These are phyloP conservation scores for Sander vitreus DNA, from an alignment of 2,113 vertebrate species.

Conservation along the genomic window DNA sequence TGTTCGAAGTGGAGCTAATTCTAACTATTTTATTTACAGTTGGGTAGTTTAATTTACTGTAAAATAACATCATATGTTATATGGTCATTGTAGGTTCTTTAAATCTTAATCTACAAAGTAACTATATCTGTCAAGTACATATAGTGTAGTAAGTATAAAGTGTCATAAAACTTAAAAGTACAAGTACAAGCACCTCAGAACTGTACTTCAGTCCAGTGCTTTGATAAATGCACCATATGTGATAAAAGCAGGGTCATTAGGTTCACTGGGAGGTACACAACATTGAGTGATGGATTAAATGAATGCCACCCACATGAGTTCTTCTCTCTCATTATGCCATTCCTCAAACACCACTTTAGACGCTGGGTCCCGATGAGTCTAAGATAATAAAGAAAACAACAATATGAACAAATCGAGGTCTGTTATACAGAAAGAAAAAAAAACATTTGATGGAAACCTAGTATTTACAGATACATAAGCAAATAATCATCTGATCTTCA, in stretches of 20 bases:
- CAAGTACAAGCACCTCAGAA: not conserved
- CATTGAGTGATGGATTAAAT: not conserved
- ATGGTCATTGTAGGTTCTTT: not conserved
- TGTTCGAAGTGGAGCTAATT: not conserved
- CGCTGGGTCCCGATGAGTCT: constrained; percentile 84
- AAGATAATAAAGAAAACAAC: constrained; percentile 5
- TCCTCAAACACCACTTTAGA: constrained; percentile 85
- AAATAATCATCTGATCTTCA: not conserved
- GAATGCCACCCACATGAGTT: constrained; percentile 81
- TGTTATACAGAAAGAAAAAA: not conserved
- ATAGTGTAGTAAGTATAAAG: not conserved
- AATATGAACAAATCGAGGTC: not conserved
- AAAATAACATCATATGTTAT: not conserved
- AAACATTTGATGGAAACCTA: not conserved
- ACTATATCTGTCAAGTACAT: not conserved
- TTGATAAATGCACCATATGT: not conserved
- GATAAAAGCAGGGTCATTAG: not conserved
- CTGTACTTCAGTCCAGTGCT: not conserved
- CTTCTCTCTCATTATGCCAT: constrained; percentile 89
- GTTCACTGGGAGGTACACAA: not conserved
- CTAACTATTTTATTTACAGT: not conserved
- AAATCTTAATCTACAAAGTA: not conserved
- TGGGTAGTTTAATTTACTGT: not conserved
- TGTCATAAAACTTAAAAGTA: not conserved
- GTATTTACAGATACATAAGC: not conserved